Base-by-base conservation (phyloP, 2,888 invertebrate genomes). In the Arge pagana region DNA sequence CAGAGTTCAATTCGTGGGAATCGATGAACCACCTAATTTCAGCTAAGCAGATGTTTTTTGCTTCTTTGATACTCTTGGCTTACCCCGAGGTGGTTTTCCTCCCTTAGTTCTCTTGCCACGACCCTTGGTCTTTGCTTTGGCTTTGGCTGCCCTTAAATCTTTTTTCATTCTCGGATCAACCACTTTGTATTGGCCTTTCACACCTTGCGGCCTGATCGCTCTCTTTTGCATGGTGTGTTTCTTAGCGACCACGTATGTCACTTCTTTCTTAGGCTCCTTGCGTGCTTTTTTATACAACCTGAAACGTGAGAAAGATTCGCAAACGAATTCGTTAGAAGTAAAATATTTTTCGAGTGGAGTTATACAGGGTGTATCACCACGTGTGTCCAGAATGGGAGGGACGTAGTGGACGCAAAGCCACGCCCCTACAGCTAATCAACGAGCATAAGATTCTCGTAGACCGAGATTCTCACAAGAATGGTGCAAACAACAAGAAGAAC, bases 111-210 rank as follows among this genome's bases (percentile, higher is more conserved):
- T 66, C 30, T 71, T 74, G 3, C 66, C 72, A 23, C 67, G 70
- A 52, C 67, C 70, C 53, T 67, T 82, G 26, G 81, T 83, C 76
- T 83, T 85, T 71, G 82, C 83, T 68, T 82, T 83, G 11, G 81
- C 78, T 72, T 85, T 85, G 61, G 83, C 79, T 0, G 88, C 85
- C 55, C 89, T 82, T 67, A 88, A 79, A 74, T 98, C 98, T 77
- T 97, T 97, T 78, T 97, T 98, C 89, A 96, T 89, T 61, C 98
- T 82, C 1, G 90, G 87, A 83, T 98, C 98, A 4, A 98, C 98
- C n/a, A 96, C 88, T 76, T 88, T 93, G 77, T 90, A 97, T 24
- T 84, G 88, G 48, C 97, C 97, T 77, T 93, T 93, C 16, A 96
- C 88, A 33, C 96, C 96, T 0, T 86, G 78, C 5, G 96, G 96